Percentiles rank a stretch among this genome's conserved stretches.
phyloP scores from a whole-genome alignment of 2,797 vertebrate species.

The Moxostoma hubbsi region DNA sequence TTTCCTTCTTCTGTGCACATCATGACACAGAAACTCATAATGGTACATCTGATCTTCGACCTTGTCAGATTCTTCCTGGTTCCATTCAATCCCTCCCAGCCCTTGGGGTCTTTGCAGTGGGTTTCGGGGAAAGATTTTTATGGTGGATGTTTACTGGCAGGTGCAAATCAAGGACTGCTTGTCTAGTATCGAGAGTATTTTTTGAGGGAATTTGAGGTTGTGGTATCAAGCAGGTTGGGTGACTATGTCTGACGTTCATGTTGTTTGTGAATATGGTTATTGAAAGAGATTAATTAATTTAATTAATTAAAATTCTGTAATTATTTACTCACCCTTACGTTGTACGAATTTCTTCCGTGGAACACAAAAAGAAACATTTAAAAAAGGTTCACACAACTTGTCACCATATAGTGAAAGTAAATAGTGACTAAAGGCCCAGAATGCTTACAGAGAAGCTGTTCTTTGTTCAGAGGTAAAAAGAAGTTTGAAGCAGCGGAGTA shows the following conservation, averaged over 20 bases:
- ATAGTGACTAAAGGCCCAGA: too few species aligned
- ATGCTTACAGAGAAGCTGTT: too few species aligned
- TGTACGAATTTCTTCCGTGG: too few species aligned
- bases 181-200: background rate
- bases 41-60: conserved; percentile 10
- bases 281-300: too few species aligned
- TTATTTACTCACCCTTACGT: too few species aligned
- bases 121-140: background rate
- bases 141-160: conserved; percentile 1
- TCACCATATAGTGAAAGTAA: too few species aligned
- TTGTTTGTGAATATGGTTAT: background rate
- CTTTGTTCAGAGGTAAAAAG: too few species aligned
- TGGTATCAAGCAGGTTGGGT: conserved; percentile 46
- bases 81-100: conserved; percentile 8
- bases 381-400: too few species aligned
- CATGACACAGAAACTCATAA: conserved; percentile 19
- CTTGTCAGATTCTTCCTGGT: background rate
- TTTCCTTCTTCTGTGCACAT: conserved; percentile 6
- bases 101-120: conserved; percentile 18
- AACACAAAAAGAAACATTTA: too few species aligned
- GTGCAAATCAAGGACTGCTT: background rate
- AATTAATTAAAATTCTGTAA: too few species aligned
- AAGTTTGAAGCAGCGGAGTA: too few species aligned
- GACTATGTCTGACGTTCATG: conserved; percentile 8
- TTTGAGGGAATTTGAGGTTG: background rate